phyloP scores from a whole-genome alignment of 2,888 invertebrate species.

The Rhamnusium bicolor region DNA sequence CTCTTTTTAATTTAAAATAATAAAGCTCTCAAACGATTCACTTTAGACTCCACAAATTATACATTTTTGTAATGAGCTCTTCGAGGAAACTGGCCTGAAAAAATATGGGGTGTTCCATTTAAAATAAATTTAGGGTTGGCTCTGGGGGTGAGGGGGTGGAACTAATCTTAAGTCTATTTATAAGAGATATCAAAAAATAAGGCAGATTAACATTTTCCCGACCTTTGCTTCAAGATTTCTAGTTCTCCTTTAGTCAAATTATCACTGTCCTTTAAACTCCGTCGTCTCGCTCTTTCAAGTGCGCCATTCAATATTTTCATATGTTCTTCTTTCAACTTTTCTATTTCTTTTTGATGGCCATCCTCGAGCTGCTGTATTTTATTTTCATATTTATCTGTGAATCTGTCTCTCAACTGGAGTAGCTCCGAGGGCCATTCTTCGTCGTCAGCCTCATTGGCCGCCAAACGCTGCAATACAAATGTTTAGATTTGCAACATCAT shows the following conservation, averaged over 20 bases:
- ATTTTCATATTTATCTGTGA: conserved; percentile 78
- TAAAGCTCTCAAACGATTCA: no score
- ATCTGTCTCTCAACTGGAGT: conserved; percentile 81
- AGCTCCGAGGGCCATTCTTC: conserved; percentile 86
- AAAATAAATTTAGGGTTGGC: no score
- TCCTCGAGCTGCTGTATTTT: conserved; percentile 75
- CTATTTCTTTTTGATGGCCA: conserved; percentile 77
- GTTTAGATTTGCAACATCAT: neutral
- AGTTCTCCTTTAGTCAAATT: conserved; percentile 74
- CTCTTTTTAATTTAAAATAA: no score
- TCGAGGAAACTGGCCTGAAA: no score
- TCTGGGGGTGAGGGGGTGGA: no score
- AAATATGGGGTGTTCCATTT: no score
- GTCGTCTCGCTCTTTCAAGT: conserved; percentile 63
- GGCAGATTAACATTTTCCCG: no score
- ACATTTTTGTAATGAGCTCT: no score
- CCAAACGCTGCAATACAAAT: conserved; percentile 74
- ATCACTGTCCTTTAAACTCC: conserved; percentile 64
- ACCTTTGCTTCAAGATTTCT: conserved; percentile 78
- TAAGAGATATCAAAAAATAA: no score
- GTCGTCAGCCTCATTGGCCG: conserved; percentile 79
- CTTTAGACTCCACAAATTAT: no score
- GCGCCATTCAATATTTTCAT: conserved; percentile 63
- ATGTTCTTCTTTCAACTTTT: conserved; percentile 66
- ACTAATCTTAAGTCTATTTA: no score